Evolutionary conservation across 2,888 invertebrate genomes (phyloP), one percentile per base, ranked within the genome.

Genomic region (Hartigia nigra): DNA sequence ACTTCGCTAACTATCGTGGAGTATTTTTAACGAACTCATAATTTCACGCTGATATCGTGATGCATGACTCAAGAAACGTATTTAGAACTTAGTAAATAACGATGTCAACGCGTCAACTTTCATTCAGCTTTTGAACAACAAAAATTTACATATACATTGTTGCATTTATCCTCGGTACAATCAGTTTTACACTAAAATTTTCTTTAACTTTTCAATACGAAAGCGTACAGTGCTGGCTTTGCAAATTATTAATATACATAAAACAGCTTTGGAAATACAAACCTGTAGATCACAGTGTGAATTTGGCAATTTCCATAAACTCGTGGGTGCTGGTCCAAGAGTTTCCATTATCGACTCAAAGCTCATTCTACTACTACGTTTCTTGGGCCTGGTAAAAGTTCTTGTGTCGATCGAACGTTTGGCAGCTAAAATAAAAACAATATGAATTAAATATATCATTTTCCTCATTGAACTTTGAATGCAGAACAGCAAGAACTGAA

Each of bases 351-450:
- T 85, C 39, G 86, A 87, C 77, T 95, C 95, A 82, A 95, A 94
- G 86, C 94, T 94, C 69, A 94, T 94, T 79, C 95, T 92, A 55
- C 90, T 92, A 14, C 92, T 90, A 78, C 94, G 92, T 87, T 94
- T 94, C 88, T 95, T 95, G 34, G 95, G 95, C 84, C 94, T 93
- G 77, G 95, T 95, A 90, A 94, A 95, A 12, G 95, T 95, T 86
- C 95, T 92, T 0, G 95, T 94, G 88, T 95, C 95, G 86, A 95
- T 94, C 81, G 84, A 88, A 82, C 84, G 88, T 82, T 81, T 87
- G 36, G 78, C 83, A 79, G 76, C 90, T 88, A 39, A 72, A 82
- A 55, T 77, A 14, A 80, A 31, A n/a, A 69, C 35, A 32, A 55
- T 70, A 39, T 34, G 31, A 39, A 14, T 31, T 4, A 34, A 74